Evolutionary conservation across 1,140 invertebrate genomes (phyloP).

Genomic region (Palaemon carinicauda): DNA sequence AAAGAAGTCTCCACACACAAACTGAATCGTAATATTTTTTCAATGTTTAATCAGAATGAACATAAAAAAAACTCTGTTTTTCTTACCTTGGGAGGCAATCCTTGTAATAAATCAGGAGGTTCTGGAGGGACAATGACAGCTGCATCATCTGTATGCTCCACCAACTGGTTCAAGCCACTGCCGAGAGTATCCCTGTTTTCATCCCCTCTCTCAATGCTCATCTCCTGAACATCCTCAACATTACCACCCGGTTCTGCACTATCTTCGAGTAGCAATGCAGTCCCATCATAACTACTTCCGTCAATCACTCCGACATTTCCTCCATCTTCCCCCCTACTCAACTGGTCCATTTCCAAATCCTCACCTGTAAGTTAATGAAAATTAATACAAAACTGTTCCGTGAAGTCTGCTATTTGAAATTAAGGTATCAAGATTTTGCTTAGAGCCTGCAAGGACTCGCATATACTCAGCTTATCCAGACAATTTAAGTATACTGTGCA

Average conservation of each 20-base stretch:
- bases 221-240: neutral
- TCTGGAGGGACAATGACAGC: conserved; percentile 9
- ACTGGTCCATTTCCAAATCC: neutral
- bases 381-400: neutral
- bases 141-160: neutral
- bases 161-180: neutral
- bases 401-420: neutral
- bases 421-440: too few relatives aligned
- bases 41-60: neutral
- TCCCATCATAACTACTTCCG: too few relatives aligned
- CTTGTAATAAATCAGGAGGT: conserved; percentile 33
- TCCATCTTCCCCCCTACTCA: neutral
- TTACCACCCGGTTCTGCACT: too few relatives aligned
- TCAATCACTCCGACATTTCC: too few relatives aligned
- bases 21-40: neutral
- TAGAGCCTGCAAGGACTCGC: too few relatives aligned
- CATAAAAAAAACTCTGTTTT: neutral
- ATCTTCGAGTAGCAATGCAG: too few relatives aligned
- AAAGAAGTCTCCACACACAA: too few relatives aligned
- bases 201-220: neutral
- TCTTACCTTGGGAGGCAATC: conserved; percentile 23
- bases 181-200: neutral
- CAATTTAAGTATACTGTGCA: too few relatives aligned
- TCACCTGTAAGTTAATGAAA: neutral
- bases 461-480: too few relatives aligned